Base-by-base conservation (phyloP, 2,888 invertebrate genomes). In the Autographa pulchrina region DNA sequence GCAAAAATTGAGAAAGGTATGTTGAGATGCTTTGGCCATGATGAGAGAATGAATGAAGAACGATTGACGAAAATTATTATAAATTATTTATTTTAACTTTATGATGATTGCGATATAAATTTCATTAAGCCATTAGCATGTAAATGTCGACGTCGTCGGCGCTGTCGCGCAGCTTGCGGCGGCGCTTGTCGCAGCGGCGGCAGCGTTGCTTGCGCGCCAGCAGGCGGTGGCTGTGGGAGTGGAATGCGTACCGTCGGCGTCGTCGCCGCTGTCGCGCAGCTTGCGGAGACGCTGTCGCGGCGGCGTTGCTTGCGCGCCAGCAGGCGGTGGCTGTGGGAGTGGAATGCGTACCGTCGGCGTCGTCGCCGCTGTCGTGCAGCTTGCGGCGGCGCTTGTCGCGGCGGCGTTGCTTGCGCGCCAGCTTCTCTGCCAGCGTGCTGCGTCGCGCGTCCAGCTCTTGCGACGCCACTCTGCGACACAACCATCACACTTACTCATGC, bases 311-410 rank as follows among this genome's bases (percentile, higher is more conserved):
- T 35, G 35, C 35, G 35, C 35, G 35, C 35, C 35, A 4, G 35
- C 35, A 35, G 35, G 35, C 35, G 35, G 35, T 4, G 2, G 35
- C 35, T 35, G 35, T 35, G 35, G 35, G 35, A 35, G 35, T 6
- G 35, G 35, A 9, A 85, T 80, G 77, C 75, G 80, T 80, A 65
- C 78, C 85, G 7, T 66, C 66, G 80, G 87, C 69, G 35, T 48
- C 90, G 82, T 88, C 85, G 14, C 80, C 87, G 32, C 74, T 80
- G 54, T 93, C 94, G 75, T 95, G 94, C 74, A 96, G 96, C 89
- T 97, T 97, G 94, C 96, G 96, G 90, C 97, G 97, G 92, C 97
- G 97, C 95, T 97, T 97, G 88, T 97, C 97, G 88, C 96, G 96
- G 91, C 97, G 97, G n/a, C 97, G 95, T 87, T 98, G 97, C 88